Evolutionary conservation across 2,888 invertebrate species (phyloP).

Genomic region (Mythimna albipuncta): DNA sequence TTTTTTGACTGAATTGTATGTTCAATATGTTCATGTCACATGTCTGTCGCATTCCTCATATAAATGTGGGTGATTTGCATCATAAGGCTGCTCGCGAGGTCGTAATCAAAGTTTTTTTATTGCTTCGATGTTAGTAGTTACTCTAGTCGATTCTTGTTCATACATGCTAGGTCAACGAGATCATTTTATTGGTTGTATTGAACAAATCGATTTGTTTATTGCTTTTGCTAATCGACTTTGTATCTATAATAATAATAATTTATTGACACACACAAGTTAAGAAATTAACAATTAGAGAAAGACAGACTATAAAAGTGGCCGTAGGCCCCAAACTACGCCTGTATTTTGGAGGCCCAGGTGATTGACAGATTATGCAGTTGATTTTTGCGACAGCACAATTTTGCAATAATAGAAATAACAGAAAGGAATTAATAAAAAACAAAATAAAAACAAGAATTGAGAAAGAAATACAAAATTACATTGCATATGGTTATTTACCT

Average conservation of each 20-base stretch:
- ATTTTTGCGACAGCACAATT: too few species aligned
- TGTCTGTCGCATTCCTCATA: slow-evolving; percentile 76
- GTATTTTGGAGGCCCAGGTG: too few species aligned
- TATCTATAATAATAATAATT: background rate
- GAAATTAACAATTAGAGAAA: too few species aligned
- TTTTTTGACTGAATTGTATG: slow-evolving; percentile 80
- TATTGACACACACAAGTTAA: too few species aligned
- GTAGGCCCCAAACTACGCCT: too few species aligned
- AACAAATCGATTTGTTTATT: slow-evolving; percentile 7
- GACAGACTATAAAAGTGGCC: too few species aligned
- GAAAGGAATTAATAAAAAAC: too few species aligned
- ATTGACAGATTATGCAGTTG: too few species aligned
- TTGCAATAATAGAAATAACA: too few species aligned
- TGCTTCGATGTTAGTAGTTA: slow-evolving; percentile 47
- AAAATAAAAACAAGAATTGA: too few species aligned
- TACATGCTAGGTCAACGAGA: slow-evolving; percentile 28
- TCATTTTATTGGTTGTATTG: slow-evolving; percentile 16
- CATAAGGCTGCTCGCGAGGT: slow-evolving; percentile 77
- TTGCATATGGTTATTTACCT: too few species aligned
- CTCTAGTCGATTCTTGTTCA: slow-evolving; percentile 38
- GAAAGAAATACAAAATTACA: too few species aligned
- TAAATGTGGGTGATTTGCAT: slow-evolving; percentile 77
- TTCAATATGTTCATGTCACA: slow-evolving; percentile 75
- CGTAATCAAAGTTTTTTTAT: slow-evolving; percentile 63
- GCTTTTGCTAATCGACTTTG: slow-evolving; percentile 10